phyloP scores from a whole-genome alignment of 2,888 invertebrate species.

The Girardia tigrina region DNA sequence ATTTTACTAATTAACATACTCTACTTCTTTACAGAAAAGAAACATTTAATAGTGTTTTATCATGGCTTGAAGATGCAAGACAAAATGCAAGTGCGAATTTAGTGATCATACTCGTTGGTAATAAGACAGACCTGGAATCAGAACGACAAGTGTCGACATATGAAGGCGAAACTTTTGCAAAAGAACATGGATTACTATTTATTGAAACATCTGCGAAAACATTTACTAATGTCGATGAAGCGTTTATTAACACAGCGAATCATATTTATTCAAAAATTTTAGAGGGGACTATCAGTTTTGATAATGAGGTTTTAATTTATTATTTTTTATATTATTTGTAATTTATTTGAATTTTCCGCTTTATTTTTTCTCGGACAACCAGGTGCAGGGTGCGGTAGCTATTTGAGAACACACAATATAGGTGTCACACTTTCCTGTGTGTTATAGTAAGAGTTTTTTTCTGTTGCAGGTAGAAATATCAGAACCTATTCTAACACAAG shows the following conservation, averaged over 20 bases:
- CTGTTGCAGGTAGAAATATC: too few species aligned
- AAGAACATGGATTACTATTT: neutral
- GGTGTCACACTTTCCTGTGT: too few species aligned
- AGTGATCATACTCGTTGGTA: neutral
- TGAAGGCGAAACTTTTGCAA: neutral
- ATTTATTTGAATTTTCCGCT: too few species aligned
- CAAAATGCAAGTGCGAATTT: slow-evolving; percentile 8
- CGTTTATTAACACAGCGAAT: neutral
- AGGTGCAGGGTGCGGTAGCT: too few species aligned
- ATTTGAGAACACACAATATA: too few species aligned
- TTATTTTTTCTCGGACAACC: too few species aligned
- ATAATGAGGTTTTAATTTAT: slow-evolving; percentile 2
- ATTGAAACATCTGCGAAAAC: slow-evolving; percentile 10
- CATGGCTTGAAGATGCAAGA: slow-evolving; percentile 5
- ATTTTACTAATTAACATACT: too few species aligned
- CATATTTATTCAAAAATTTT: neutral
- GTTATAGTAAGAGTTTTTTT: too few species aligned
- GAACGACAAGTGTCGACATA: neutral
- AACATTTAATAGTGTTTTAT: neutral
- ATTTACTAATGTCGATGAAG: neutral
- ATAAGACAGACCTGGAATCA: neutral
- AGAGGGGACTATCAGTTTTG: neutral
- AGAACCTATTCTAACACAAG: too few species aligned
- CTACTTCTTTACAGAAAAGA: too few species aligned
- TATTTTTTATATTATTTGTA: too few species aligned